These are phyloP conservation scores for Morbakka virulenta DNA, from an alignment of 30 jellyfish, hydroid and myxozoan species.

Conservation along the genomic window DNA sequence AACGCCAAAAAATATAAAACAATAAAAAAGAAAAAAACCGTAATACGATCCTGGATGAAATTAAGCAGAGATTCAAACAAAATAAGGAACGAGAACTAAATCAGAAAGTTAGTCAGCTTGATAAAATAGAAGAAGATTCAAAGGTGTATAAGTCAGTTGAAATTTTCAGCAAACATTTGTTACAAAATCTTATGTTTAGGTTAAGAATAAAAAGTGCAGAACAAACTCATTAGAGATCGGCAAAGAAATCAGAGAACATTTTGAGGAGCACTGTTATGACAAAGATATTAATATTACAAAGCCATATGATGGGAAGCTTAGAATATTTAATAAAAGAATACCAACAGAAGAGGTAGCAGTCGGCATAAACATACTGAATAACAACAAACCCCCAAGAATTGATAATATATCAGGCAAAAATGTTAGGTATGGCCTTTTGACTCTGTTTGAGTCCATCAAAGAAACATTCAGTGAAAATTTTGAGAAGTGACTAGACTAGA, in stretches of 20 bases:
- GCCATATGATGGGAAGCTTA: constrained; percentile 15
- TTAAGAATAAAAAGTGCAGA: constrained; percentile 21
- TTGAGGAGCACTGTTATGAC: no score
- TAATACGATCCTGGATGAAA: no score
- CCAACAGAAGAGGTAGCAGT: constrained; percentile 45
- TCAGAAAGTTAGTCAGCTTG: constrained; percentile 18
- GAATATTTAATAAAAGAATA: constrained; percentile 34
- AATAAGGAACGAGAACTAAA: constrained; percentile 23
- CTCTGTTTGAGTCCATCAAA: constrained; percentile 21
- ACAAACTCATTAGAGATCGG: constrained; percentile 29
- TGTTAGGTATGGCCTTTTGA: constrained; percentile 39
- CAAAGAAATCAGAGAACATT: no score
- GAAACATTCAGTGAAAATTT: constrained; percentile 14
- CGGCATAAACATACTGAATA: constrained; percentile 18
- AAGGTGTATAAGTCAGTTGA: constrained; percentile 10
- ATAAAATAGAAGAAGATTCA: constrained; percentile 20
- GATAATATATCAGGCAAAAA: constrained; percentile 17
- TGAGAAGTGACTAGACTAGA: constrained; percentile 30
- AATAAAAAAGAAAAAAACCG: neutral
- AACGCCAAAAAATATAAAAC: neutral
- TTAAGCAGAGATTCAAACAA: constrained; percentile 12
- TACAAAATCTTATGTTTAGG: constrained; percentile 16
- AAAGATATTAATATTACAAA: no score
- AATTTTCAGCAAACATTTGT: constrained; percentile 14
- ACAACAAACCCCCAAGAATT: constrained; percentile 22